These are phyloP conservation scores for Trachurus trachurus DNA, from an alignment of 2,797 vertebrate species.

Conservation along the genomic window DNA sequence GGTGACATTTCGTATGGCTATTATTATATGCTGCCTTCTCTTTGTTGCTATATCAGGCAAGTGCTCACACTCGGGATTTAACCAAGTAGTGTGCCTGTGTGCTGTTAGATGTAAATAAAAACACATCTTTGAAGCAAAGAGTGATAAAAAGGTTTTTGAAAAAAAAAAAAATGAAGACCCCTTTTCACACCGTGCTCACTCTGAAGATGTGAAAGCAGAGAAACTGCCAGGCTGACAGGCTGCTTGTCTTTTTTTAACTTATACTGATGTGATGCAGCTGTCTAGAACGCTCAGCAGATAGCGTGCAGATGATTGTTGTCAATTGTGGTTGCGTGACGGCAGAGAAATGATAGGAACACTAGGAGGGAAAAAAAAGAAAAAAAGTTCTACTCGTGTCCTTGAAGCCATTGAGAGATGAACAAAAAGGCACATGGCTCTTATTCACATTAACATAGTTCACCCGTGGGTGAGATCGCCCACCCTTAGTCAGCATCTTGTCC, in stretches of 20 bases:
- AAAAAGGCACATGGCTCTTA: conserved; percentile 55
- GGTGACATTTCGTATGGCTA: conserved; percentile 78
- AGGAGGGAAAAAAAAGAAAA: neutral
- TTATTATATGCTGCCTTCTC: conserved; percentile 73
- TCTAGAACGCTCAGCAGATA: conserved; percentile 36
- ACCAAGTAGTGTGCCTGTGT: conserved; percentile 46
- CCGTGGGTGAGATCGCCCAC: conserved; percentile 63
- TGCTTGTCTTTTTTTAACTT: conserved; percentile 65
- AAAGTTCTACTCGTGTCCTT: conserved; percentile 61
- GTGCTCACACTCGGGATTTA: conserved; percentile 62
- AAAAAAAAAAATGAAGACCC: conserved; percentile 26
- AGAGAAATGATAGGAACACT: conserved; percentile 31
- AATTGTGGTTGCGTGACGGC: conserved; percentile 40
- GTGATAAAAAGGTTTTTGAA: conserved; percentile 53
- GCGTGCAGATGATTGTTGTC: conserved; percentile 48
- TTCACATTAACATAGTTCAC: conserved; percentile 79
- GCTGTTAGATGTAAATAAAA: conserved; percentile 79
- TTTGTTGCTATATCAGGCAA: conserved; percentile 77
- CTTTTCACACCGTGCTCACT: conserved; percentile 45
- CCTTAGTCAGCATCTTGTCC: conserved; percentile 80
- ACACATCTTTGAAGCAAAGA: conserved; percentile 71
- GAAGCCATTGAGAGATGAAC: conserved; percentile 52
- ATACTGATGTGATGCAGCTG: conserved; percentile 63
- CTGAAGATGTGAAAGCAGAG: conserved; percentile 56
- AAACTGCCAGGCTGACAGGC: conserved; percentile 57